Conservation (phyloP, 2,113 vertebrate species). For the Heterocephalus glaber region DNA sequence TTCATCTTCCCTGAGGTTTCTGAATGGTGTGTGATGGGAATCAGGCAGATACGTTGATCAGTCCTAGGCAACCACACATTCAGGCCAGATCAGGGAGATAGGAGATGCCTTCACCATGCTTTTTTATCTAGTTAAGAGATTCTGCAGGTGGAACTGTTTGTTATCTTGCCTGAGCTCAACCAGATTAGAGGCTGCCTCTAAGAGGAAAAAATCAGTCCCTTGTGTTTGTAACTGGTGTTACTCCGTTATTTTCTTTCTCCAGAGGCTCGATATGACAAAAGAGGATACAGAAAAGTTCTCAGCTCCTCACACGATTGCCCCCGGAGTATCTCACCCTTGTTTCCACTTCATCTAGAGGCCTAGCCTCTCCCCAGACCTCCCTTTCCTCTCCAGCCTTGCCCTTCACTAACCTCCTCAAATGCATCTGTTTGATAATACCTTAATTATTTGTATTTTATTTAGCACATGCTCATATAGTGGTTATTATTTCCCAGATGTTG, state of each 20-base stretch:
- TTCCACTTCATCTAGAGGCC: not conserved
- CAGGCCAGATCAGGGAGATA: not conserved
- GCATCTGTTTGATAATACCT: not conserved
- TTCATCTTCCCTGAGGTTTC: not conserved
- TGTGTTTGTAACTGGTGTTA: not conserved
- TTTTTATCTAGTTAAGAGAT: not conserved
- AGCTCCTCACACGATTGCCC: not conserved
- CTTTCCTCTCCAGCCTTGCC: not conserved
- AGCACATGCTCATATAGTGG: not conserved
- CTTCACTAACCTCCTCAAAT: not conserved
- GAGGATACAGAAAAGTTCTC: not conserved
- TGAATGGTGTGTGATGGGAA: not conserved
- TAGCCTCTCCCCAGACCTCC: fast-evolving
- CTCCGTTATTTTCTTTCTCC: not conserved
- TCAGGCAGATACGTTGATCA: not conserved
- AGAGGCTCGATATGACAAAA: not conserved
- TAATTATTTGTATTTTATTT: not conserved
- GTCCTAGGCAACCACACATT: not conserved
- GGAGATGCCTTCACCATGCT: fast-evolving
- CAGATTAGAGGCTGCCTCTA: not conserved
- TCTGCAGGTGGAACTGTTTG: not conserved
- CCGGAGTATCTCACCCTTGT: fast-evolving
- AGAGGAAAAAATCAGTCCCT: not conserved
- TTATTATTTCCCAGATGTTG: not conserved
- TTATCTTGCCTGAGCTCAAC: not conserved